Base-by-base conservation (phyloP, 2,888 invertebrate genomes). In the Yponomeuta evonymella region DNA sequence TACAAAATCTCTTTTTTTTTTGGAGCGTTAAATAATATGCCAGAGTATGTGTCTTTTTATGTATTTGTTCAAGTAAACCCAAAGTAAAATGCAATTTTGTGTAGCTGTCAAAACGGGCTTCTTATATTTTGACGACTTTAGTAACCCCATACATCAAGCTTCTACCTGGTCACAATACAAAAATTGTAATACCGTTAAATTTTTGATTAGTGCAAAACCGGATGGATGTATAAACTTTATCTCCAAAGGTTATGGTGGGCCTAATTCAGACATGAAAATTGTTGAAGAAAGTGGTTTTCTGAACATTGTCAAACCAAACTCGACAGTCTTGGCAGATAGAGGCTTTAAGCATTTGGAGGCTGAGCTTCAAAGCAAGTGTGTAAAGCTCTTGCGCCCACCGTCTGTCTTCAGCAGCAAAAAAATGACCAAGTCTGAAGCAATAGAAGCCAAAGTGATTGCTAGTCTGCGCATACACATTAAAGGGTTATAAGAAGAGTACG, bases 181-280 rank as follows among this genome's bases (percentile, higher is more conserved):
- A 58, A 58, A 58, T 58, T 58, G 74, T 23, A 81, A 81, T 72
- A 79, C 79, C 1, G 63, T 79, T 10, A 81, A 80, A 67, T 84
- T 79, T 75, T 74, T 79, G 36, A 75, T 81, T 64, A 78, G 78
- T 11, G 71, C 72, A 63, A 78, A 79, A 33, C 79, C 81, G 2
- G 77, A 79, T 77, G 79, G 83, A 2, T 70, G 81, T 1, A 79
- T 84, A 23, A 78, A 23, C 72, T 83, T 76, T 75, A 74, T 84
- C 8, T 83, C 82, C 23, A 66, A 72, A 15, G 83, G 83, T 6
- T 82, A 74, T 75, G 82, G 83, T 48, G 80, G 83, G 1, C 72
- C 73, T 48, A 71, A 70, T 15, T 12, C 75, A 8, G 75, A 77
- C 58, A 67, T 69, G 33, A 62, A 58, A 23, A 23, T 23, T 23